Evolutionary conservation across 2,113 vertebrate species (phyloP).

Genomic region (Cathartes aura): DNA sequence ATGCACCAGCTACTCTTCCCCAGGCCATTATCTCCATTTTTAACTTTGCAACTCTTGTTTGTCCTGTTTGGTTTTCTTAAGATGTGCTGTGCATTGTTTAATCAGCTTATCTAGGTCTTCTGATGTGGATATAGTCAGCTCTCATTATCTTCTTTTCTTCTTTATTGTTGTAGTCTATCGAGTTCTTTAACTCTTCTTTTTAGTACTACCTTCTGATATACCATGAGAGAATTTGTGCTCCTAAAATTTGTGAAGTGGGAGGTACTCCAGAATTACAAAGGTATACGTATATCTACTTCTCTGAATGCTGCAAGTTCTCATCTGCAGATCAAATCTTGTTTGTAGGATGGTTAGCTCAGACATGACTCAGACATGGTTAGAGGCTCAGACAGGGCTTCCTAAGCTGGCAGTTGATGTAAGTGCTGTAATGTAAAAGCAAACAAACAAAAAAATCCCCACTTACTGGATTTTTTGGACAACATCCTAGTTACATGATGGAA

Average conservation of each 20-base stretch:
- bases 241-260: neutral
- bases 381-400: neutral
- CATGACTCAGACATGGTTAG: neutral
- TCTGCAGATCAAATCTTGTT: neutral
- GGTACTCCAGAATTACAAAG: neutral
- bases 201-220: neutral
- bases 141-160: neutral
- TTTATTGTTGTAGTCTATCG: neutral
- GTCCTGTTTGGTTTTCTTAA: neutral
- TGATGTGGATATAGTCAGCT: neutral
- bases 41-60: neutral
- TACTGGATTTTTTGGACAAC: neutral
- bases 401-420: neutral
- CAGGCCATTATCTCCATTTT: neutral
- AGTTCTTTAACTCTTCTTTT: neutral
- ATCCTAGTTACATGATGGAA: neutral
- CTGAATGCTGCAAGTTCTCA: neutral
- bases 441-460: neutral
- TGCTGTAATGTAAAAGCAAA: neutral
- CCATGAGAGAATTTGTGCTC: neutral
- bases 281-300: neutral
- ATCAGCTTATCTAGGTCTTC: neutral
- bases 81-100: neutral
- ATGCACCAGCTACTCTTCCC: neutral
- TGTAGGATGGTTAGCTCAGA: neutral